These are phyloP conservation scores for Patella caerulea DNA, from an alignment of 2,888 invertebrate species.

Conservation along the genomic window DNA sequence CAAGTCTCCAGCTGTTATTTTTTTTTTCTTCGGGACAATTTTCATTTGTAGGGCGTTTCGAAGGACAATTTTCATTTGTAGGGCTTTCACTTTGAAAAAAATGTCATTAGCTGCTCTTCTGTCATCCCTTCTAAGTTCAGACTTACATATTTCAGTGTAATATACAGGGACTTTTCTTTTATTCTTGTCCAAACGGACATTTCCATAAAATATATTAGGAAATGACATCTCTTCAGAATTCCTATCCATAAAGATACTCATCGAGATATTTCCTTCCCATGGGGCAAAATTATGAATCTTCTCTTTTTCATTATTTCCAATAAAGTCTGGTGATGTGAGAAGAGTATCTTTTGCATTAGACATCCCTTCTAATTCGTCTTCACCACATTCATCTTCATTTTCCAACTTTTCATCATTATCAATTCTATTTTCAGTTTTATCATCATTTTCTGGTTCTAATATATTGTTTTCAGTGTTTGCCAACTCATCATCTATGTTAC, in stretches of 20 bases:
- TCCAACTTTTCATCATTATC: neutral
- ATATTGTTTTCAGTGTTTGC: too few species aligned
- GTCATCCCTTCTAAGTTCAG: neutral
- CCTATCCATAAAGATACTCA: neutral
- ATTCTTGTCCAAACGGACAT: neutral
- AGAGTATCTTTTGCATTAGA: neutral
- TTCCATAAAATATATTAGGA: neutral
- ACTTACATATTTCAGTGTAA: neutral
- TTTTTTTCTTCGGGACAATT: neutral
- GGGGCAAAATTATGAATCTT: neutral
- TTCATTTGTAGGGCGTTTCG: neutral
- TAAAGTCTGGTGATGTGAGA: neutral
- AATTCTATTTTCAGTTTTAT: neutral
- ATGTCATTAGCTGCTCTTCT: neutral
- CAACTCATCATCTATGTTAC: too few species aligned
- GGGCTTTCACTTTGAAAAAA: neutral
- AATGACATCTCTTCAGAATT: too few species aligned
- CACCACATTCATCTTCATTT: neutral
- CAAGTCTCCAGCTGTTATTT: neutral
- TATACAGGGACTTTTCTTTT: neutral
- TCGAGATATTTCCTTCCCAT: neutral
- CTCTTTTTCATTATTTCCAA: constrained; percentile 6
- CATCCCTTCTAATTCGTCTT: neutral
- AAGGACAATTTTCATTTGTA: neutral
- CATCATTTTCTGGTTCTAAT: too few species aligned